A percentile compares a stretch with the other conserved stretches of the same genome.
Evolutionary conservation across 2,113 vertebrate species (phyloP).

Genomic region (Hoplias malabaricus): DNA sequence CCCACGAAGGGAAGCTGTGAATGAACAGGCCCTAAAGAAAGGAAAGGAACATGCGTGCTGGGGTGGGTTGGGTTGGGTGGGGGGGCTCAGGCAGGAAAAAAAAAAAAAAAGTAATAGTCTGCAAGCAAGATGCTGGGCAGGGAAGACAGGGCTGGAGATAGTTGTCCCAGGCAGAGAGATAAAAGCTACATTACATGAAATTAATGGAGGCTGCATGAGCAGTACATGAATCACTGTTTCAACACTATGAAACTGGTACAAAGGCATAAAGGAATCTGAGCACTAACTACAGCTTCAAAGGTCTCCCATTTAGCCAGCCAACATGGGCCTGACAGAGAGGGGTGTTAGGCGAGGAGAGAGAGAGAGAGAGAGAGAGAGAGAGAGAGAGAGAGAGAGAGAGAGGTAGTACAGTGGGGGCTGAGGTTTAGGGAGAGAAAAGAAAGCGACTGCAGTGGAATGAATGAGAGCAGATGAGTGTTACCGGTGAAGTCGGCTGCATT

Average conservation of each 20-base stretch:
- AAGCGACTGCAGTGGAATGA: constrained; percentile 83
- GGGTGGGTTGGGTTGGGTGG: neutral
- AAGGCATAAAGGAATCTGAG: constrained; percentile 89
- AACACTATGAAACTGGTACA: constrained; percentile 85
- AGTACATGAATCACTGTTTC: constrained; percentile 98
- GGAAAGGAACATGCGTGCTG: constrained; percentile 40
- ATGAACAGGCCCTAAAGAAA: constrained; percentile 53
- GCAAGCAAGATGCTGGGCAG: constrained; percentile 63
- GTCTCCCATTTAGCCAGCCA: constrained; percentile 87
- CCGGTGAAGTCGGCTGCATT: constrained; percentile 77
- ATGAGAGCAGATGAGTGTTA: constrained; percentile 87
- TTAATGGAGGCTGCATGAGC: constrained; percentile 92
- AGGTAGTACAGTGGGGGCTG: too few species aligned
- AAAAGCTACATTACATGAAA: constrained; percentile 98
- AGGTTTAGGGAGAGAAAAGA: constrained; percentile 68
- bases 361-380: neutral
- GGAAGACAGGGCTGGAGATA: constrained; percentile 77
- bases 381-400: neutral
- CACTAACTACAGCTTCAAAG: constrained; percentile 93
- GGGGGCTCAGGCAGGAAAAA: neutral
- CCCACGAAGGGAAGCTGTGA: constrained; percentile 59
- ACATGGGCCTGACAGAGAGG: constrained; percentile 67
- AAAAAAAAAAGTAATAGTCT: constrained; percentile 51
- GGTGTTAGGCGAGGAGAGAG: constrained; percentile 55
- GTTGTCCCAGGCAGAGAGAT: constrained; percentile 87